These are phyloP conservation scores for Bettongia penicillata DNA, from an alignment of 2,113 vertebrate species.

Conservation along the genomic window DNA sequence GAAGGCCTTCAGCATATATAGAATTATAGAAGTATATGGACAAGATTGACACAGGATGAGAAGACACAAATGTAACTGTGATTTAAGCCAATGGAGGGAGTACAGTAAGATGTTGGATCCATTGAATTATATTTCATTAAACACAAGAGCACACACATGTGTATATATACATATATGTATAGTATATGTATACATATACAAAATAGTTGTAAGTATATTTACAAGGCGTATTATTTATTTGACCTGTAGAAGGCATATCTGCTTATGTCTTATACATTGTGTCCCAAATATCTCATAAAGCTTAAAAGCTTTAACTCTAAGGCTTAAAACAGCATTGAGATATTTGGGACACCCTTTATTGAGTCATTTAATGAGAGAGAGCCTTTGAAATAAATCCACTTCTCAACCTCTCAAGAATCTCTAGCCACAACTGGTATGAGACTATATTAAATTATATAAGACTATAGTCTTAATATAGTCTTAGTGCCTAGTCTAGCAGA, in stretches of 20 bases:
- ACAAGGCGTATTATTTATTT: background rate
- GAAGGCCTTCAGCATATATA: background rate
- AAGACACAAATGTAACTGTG: background rate
- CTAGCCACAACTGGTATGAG: background rate
- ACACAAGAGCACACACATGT: background rate
- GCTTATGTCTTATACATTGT: background rate
- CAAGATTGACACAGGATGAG: background rate
- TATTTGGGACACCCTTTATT: background rate
- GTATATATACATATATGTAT: no score
- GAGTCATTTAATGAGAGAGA: background rate
- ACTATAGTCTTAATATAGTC: no score
- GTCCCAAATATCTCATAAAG: no score
- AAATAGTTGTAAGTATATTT: background rate
- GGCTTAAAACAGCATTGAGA: no score
- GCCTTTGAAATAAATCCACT: background rate
- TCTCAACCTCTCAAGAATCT: background rate
- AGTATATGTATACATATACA: background rate
- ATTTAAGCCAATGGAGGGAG: background rate
- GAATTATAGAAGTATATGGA: background rate
- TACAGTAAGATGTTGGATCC: background rate
- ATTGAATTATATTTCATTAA: background rate
- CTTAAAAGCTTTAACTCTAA: no score
- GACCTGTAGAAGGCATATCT: background rate
- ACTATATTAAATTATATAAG: no score
- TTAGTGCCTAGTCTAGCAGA: background rate